Evolutionary conservation across 2,797 vertebrate genomes (phyloP).

Genomic region (Sebastes hubbsi): DNA sequence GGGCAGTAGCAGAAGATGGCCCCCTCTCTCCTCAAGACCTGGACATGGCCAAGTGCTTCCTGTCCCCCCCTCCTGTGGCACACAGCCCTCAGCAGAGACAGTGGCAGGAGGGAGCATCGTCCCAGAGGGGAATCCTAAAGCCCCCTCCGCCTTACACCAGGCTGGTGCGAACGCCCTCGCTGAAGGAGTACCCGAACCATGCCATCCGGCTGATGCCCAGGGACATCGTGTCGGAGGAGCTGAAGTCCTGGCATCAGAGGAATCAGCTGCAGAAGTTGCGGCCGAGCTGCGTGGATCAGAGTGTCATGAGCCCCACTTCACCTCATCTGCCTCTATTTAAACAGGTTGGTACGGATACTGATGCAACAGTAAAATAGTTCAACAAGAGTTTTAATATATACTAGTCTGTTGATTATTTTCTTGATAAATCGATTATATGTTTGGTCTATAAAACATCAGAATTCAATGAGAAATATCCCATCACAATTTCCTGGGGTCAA

Average conservation of each 20-base stretch:
- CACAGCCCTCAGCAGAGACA: conserved; percentile 52
- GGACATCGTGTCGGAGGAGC: conserved; percentile 87
- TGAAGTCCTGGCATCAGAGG: conserved; percentile 89
- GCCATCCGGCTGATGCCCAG: conserved; percentile 78
- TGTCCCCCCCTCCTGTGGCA: conserved; percentile 31
- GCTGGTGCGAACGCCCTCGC: conserved; percentile 85
- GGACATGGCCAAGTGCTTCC: conserved; percentile 58
- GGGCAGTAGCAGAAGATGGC: conserved; percentile 11
- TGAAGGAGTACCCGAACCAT: conserved; percentile 85
- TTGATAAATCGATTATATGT: background rate
- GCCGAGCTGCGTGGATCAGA: conserved; percentile 75
- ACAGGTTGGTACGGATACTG: conserved; percentile 63
- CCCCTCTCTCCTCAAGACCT: conserved; percentile 52
- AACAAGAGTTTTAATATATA: background rate
- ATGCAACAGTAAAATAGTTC: background rate
- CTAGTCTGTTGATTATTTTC: background rate
- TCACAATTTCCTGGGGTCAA: background rate
- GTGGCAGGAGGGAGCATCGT: conserved; percentile 62
- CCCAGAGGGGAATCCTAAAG: conserved; percentile 65
- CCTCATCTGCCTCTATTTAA: conserved; percentile 75
- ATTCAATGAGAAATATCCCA: background rate
- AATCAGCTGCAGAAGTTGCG: conserved; percentile 76
- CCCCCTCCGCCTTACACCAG: conserved; percentile 84
- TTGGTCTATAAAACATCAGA: background rate
- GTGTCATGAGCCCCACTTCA: conserved; percentile 70